Percentiles rank a stretch among this genome's conserved stretches.
Evolutionary conservation across 2,113 vertebrate species (phyloP).

Genomic region (Tricholaema leucomelas): DNA sequence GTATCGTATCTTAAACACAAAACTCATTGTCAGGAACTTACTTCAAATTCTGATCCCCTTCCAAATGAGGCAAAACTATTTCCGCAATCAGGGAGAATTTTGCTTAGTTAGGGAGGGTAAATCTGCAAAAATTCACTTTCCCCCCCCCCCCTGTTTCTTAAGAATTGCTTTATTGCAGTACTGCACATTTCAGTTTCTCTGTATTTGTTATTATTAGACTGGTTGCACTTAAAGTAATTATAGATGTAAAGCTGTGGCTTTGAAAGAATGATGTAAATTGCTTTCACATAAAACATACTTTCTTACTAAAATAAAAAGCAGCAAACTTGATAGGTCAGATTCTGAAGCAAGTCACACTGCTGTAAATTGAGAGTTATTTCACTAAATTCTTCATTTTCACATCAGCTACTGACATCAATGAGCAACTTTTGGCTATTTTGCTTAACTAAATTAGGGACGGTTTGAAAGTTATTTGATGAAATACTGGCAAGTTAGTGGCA

Average conservation of each 20-base stretch:
- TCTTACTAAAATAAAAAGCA: constrained; percentile 7
- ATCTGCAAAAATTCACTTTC: background rate
- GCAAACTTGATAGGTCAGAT: background rate
- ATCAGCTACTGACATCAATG: background rate
- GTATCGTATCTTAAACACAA: background rate
- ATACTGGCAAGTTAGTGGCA: background rate
- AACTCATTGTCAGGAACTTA: background rate
- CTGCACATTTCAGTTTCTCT: background rate
- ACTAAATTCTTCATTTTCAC: background rate
- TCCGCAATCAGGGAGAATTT: background rate
- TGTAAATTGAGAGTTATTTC: background rate
- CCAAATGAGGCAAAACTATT: background rate
- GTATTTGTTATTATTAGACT: constrained; percentile 20
- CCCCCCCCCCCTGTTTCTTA: no score
- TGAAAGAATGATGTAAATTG: constrained; percentile 9
- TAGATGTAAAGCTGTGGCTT: constrained; percentile 18
- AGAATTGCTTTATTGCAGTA: background rate
- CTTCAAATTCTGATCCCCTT: background rate
- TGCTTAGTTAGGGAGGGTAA: background rate
- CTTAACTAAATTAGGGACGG: background rate
- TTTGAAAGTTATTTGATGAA: background rate
- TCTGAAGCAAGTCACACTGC: background rate
- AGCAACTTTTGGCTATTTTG: background rate
- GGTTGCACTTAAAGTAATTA: constrained; percentile 24
- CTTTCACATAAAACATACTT: background rate